These are phyloP conservation scores for Seriola dumerili DNA, from an alignment of 2,113 vertebrate genomes.

Conservation along the genomic window DNA sequence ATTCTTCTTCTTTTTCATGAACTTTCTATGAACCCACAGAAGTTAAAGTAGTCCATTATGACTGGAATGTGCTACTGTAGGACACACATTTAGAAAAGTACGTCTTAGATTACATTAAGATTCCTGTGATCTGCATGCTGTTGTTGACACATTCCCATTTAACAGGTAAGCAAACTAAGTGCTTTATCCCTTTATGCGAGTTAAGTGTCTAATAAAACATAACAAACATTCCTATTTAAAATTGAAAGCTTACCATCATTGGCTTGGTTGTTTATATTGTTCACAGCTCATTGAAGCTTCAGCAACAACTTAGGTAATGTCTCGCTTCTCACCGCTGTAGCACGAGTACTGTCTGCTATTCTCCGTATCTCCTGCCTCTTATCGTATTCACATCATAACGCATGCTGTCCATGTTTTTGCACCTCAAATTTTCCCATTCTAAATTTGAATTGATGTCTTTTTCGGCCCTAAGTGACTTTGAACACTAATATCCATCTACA, in stretches of 20 bases:
- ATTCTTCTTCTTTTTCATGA: neutral
- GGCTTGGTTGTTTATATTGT: slow-evolving; percentile 80
- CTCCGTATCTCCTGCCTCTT: slow-evolving; percentile 16
- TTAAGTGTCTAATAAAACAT: slow-evolving; percentile 56
- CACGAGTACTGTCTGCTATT: slow-evolving; percentile 48
- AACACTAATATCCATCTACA: slow-evolving; percentile 20
- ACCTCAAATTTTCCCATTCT: neutral
- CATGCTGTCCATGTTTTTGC: slow-evolving; percentile 48
- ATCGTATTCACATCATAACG: slow-evolving; percentile 15
- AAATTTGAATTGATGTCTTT: neutral
- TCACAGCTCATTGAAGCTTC: slow-evolving; percentile 89
- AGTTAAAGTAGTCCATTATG: neutral
- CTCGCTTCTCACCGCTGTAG: slow-evolving; percentile 63
- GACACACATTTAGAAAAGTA: slow-evolving; percentile 8
- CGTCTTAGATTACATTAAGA: slow-evolving; percentile 28
- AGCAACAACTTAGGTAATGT: slow-evolving; percentile 86
- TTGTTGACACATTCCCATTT: slow-evolving; percentile 47
- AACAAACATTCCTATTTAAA: slow-evolving; percentile 56
- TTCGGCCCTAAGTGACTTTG: neutral
- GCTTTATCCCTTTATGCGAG: slow-evolving; percentile 33
- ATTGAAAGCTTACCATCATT: slow-evolving; percentile 60
- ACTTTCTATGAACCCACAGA: slow-evolving; percentile 5
- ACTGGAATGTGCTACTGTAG: neutral
- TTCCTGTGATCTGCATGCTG: slow-evolving; percentile 56
- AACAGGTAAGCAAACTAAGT: slow-evolving; percentile 48